Conservation (phyloP, 2,888 invertebrate genomes). For the Sympetrum striolatum region DNA sequence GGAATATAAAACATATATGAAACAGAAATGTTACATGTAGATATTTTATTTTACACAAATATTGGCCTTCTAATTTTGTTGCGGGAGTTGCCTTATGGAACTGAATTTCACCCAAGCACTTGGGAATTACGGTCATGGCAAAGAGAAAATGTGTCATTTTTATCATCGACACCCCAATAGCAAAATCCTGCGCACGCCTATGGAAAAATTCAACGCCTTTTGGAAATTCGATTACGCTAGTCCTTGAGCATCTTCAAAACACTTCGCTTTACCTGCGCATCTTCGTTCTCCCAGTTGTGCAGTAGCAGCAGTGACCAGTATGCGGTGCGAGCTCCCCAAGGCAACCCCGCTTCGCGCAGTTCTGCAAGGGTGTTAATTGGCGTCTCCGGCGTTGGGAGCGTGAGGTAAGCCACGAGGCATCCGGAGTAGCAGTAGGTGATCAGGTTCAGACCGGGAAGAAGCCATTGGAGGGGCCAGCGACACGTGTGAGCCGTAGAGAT, state of each 20-base stretch:
- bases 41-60: too few relatives aligned
- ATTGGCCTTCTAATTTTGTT: too few relatives aligned
- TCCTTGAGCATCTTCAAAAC: background rate
- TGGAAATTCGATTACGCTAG: background rate
- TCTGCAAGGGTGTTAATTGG: background rate
- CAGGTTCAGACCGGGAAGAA: conserved; percentile 11
- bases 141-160: too few relatives aligned
- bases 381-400: background rate
- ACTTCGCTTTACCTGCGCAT: background rate
- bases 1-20: too few relatives aligned
- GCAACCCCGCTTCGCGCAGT: background rate
- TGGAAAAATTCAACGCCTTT: too few relatives aligned
- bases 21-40: too few relatives aligned
- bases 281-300: conserved; percentile 21
- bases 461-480: conserved; percentile 23
- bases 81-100: too few relatives aligned
- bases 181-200: too few relatives aligned
- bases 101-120: too few relatives aligned
- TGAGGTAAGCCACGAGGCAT: conserved; percentile 6
- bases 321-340: conserved; percentile 3
- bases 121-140: too few relatives aligned
- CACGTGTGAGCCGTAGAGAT: background rate
- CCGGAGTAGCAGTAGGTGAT: conserved; percentile 25
- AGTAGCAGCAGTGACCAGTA: background rate
- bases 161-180: too few relatives aligned